Base-by-base conservation (phyloP, 1,140 invertebrate species). In the Scaptomyza montana region DNA sequence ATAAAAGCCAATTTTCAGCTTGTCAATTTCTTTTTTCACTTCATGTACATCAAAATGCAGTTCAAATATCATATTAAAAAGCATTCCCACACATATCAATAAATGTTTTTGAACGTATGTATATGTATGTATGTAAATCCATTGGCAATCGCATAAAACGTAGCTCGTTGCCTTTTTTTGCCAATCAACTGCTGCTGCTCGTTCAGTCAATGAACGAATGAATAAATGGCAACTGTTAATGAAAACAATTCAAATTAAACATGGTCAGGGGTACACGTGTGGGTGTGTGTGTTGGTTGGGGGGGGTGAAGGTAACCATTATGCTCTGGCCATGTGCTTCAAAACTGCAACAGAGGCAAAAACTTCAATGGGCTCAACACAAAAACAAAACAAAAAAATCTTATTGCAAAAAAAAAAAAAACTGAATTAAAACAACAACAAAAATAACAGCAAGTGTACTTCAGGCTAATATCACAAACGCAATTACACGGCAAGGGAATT, bases 161-260 rank as follows among this genome's bases (percentile, higher is more conserved):
- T 30, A 25, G 30, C 36, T 71, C 50, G 60, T 71, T 45, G 60
- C 72, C 25, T 68, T 59, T 70, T 59, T 64, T 70, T 81, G 66
- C 75, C 82, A 81, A 81, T 86, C 82, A 86, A 80, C 66, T 80
- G 77, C 59, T 67, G 21, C 21, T 67, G n/a, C 70, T 71, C 73
- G 78, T 69, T 78, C 62, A 57, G 60, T 77, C 70, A 75, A 87
- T 87, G 82, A 78, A 78, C 71, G 82, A 78, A 78, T 78, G 66
- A 87, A 89, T 82, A 80, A 87, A 87, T 87, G 78, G 82, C 82
- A 87, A 87, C 84, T 89, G 84, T 87, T 82, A 87, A 87, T 87
- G 84, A 89, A 87, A 87, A 87, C 84, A 87, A 87, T 87, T 87
- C 84, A 87, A 87, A 87, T 87, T 87, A 87, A 87, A 87, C 84